A percentile compares a stretch with the other conserved stretches of the same genome.
Conservation (phyloP, 1,140 invertebrate species). For the Drosophila fuyamai region DNA sequence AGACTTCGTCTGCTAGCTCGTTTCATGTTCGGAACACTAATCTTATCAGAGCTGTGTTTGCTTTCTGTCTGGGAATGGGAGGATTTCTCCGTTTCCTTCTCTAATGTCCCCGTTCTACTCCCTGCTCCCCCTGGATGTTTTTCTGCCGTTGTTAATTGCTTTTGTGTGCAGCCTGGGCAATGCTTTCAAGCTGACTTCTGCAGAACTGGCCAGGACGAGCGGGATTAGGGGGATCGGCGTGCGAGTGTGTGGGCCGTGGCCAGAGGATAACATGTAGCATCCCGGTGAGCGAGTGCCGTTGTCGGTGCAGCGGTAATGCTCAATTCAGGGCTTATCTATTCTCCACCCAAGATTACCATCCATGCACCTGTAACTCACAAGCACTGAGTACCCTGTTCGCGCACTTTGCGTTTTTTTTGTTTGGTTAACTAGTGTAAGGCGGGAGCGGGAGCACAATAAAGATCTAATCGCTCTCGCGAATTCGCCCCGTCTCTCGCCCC, state of each 20-base stretch:
- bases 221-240: neutral
- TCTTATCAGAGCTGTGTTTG: conserved; percentile 43
- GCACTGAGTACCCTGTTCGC: too few relatives aligned
- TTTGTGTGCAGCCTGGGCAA: conserved; percentile 49
- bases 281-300: neutral
- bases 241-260: neutral
- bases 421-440: too few relatives aligned
- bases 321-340: neutral
- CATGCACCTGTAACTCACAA: neutral
- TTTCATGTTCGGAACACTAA: conserved; percentile 13
- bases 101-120: neutral
- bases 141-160: conserved; percentile 63
- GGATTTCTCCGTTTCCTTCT: neutral
- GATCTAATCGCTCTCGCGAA: too few relatives aligned
- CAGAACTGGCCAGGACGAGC: neutral
- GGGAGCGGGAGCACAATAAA: too few relatives aligned
- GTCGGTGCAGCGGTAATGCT: neutral
- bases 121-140: conserved; percentile 7
- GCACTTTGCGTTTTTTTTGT: too few relatives aligned
- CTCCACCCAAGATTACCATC: neutral
- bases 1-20: neutral
- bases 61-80: conserved; percentile 26
- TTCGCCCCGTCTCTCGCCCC: too few relatives aligned
- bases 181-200: conserved; percentile 18
- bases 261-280: neutral